Evolutionary conservation across 2,888 invertebrate species (phyloP), one percentile per base, ranked within the genome.

Genomic region (Mythimna pallens): DNA sequence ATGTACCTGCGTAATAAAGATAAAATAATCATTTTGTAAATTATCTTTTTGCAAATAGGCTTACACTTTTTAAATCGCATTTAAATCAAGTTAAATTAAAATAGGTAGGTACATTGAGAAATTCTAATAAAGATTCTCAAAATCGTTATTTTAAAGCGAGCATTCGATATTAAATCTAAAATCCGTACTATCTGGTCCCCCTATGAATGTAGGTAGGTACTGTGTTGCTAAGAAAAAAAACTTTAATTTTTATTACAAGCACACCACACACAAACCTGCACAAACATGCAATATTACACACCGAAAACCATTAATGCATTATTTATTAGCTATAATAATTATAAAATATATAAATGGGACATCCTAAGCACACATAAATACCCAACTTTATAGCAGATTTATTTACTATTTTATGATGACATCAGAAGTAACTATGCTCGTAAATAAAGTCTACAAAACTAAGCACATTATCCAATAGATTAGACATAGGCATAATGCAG

Each of bases 201-300:
- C 6, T 36, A 30, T 12, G 9, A 47, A 50, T n/a, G 6, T 30
- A 30, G 30, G 40, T 40, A 10, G 17, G 17, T 47, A 59, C 50
- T 50, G 12, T 66, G 54, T 54, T 25, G 36, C 6, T 22, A 30
- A 20, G 3, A 65, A 40, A 66, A 69, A 64, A 66, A 47, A 58
- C n/a, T 1, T 69, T 22, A 9, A 25, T 34, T 52, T 12, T 69
- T 20, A 55, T 34, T 70, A 71, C n/a, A 84, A 83, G 85, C 86
- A 83, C 70, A 84, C 70, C 73, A 72, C 76, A 75, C 59, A 75
- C 64, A 73, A 59, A 76, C 61, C 52, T 62, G 68, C 77, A 83
- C 86, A 86, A 73, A 59, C 85, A 86, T 86, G 86, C 85, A 86
- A 78, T 57, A 65, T 71, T 61, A 78, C 62, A 82, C 69, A 78